Evolutionary conservation across 2,888 invertebrate species (phyloP).

Genomic region (Microctonus brassicae): DNA sequence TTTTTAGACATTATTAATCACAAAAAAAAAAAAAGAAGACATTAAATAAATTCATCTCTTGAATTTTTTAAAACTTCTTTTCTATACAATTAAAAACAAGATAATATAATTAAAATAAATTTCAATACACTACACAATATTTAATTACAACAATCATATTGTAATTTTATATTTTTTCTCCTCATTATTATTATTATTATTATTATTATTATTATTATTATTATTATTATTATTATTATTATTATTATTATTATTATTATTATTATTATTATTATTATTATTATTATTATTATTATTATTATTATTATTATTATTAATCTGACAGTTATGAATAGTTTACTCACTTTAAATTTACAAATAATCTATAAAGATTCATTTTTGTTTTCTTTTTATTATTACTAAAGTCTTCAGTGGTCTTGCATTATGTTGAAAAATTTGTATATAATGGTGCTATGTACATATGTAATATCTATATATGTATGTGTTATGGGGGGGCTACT

Average conservation of each 20-base stretch:
- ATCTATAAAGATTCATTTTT: no score
- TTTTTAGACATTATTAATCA: neutral
- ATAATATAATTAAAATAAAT: neutral
- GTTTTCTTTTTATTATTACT: no score
- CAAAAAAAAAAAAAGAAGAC: neutral
- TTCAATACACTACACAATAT: neutral
- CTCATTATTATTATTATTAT: no score
- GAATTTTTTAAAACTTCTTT: neutral
- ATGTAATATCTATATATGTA: constrained; percentile 52
- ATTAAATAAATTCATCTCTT: no score
- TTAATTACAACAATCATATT: no score
- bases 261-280: neutral
- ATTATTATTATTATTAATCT: no score
- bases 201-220: no score
- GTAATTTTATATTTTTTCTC: no score
- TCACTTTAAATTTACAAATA: no score
- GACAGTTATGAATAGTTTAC: no score
- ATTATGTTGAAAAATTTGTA: constrained; percentile 66
- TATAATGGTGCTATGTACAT: constrained; percentile 67
- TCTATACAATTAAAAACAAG: neutral
- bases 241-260: no score
- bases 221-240: no score
- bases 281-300: neutral
- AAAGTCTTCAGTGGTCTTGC: constrained; percentile 60
- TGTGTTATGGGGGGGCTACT: neutral